Evolutionary conservation across 23 tunicate genomes (phyloP), one percentile per base, ranked within the genome.

Genomic region (Ascidia mentula): DNA sequence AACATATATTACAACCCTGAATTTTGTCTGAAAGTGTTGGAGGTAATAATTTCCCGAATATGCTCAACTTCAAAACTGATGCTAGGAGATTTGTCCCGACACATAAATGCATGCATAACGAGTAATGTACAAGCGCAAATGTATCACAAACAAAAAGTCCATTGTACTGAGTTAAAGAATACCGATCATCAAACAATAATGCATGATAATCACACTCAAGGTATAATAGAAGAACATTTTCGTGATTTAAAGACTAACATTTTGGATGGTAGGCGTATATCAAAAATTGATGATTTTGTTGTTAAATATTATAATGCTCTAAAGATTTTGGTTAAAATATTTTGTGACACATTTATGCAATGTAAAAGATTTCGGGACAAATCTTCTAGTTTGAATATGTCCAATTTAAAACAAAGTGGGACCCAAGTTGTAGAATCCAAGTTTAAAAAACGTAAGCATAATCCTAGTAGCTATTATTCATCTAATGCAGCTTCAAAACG

Each of bases 71-170:
- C 79, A 37, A 59, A 82, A 45, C 20, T 82, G 12, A 72, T 82
- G 86, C 31, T 73, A 6, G 86, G 86, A 31, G 86, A 82, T 42
- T 73, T 82, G 39, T 82, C 86, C 78, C 86, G 86, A 15, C 86
- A 82, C 72, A 46, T 13, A 8, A 53, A 60, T 0, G 39, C n/a
- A 69, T 13, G 33, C 32, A 69, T 9, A 60, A 53, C 40, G 0
- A 32, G 26, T 0, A 7, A 15, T 78, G 36, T 9, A 17, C 18
- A 78, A 0, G 0, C 39, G 0, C 34, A 46, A 69, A 69, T 12
- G 33, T 69, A 26, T 20, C 9, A 69, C 15, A 13, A 69, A n/a
- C 72, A 26, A 8, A 69, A 20, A 12, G 72, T 12, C n/a, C 15
- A 12, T 28, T 20, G 35, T 33, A 36, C 0, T 36, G 35, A 31